A percentile compares a stretch with the other conserved stretches of the same genome.
Evolutionary conservation across 2,113 vertebrate genomes (phyloP).

Genomic region (Raja brachyura): DNA sequence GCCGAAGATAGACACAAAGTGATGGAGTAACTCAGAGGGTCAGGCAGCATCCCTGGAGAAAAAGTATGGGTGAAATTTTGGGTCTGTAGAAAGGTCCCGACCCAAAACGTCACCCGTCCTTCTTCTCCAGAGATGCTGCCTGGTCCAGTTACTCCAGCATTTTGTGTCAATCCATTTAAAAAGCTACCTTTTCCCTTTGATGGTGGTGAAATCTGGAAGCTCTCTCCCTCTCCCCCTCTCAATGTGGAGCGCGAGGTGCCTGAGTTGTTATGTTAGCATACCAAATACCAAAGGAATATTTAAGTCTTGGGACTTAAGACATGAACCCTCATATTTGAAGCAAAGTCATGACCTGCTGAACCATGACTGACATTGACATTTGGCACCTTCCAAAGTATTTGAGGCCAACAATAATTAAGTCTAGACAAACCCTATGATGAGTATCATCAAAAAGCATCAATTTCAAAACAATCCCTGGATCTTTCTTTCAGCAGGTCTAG

Average conservation of each 20-base stretch:
- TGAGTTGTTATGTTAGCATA: neutral
- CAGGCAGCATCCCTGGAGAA: too few relatives aligned
- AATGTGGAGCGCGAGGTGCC: too few relatives aligned
- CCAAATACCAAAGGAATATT: neutral
- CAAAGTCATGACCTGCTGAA: neutral
- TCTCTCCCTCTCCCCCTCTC: neutral
- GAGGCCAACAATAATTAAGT: neutral
- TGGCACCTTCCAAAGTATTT: neutral
- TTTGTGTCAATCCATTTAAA: neutral
- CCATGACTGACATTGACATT: too few relatives aligned
- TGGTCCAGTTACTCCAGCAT: too few relatives aligned
- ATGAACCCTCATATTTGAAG: neutral
- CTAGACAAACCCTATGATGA: neutral
- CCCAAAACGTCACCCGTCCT: too few relatives aligned
- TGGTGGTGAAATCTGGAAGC: neutral
- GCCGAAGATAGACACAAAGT: too few relatives aligned
- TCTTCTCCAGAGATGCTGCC: too few relatives aligned
- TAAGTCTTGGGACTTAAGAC: neutral
- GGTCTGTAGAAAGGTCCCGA: too few relatives aligned
- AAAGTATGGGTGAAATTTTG: too few relatives aligned
- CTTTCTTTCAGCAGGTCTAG: neutral
- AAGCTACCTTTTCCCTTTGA: neutral
- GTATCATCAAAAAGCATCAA: neutral
- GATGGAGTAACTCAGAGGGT: too few relatives aligned
- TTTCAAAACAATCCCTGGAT: neutral